Evolutionary conservation across 1,140 invertebrate genomes (phyloP).

Genomic region (Bombyx mandarina): DNA sequence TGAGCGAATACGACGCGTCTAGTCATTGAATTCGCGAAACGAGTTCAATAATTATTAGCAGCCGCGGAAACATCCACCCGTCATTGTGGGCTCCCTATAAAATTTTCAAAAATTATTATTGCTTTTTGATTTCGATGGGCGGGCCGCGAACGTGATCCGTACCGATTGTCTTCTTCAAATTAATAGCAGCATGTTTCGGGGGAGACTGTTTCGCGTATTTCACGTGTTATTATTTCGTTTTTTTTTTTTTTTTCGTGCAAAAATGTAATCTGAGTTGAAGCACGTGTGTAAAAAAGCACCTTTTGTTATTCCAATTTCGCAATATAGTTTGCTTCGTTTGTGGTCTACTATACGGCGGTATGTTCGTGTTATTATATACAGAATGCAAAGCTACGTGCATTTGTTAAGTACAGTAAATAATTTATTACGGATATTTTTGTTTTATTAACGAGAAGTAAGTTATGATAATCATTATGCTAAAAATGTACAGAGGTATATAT

Average conservation of each 20-base stretch:
- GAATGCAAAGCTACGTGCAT: too few relatives aligned
- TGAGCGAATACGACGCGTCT: constrained; percentile 38
- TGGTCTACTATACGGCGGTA: too few relatives aligned
- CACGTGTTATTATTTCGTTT: constrained; percentile 41
- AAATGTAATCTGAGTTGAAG: constrained; percentile 48
- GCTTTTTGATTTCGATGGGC: constrained; percentile 55
- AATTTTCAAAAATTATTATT: constrained; percentile 65
- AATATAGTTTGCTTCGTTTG: not conserved
- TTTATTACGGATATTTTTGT: not conserved
- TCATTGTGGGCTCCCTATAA: constrained; percentile 46
- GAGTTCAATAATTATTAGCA: constrained; percentile 48
- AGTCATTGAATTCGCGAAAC: constrained; percentile 31
- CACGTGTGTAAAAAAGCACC: constrained; percentile 47
- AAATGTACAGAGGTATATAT: too few relatives aligned
- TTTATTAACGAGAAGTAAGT: not conserved
- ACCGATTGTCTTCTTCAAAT: constrained; percentile 61
- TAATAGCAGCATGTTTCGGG: constrained; percentile 44
- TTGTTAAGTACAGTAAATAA: not conserved
- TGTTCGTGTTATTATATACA: too few relatives aligned
- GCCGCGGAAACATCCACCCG: constrained; percentile 62
- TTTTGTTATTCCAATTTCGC: constrained; percentile 49
- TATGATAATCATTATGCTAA: too few relatives aligned
- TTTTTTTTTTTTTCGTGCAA: constrained; percentile 29
- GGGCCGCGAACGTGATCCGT: constrained; percentile 42
- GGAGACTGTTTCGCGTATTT: constrained; percentile 34